These are phyloP conservation scores for Mnemiopsis leidyi DNA, from an alignment of 37 sponge, comb jelly and placozoan species.

Conservation along the genomic window DNA sequence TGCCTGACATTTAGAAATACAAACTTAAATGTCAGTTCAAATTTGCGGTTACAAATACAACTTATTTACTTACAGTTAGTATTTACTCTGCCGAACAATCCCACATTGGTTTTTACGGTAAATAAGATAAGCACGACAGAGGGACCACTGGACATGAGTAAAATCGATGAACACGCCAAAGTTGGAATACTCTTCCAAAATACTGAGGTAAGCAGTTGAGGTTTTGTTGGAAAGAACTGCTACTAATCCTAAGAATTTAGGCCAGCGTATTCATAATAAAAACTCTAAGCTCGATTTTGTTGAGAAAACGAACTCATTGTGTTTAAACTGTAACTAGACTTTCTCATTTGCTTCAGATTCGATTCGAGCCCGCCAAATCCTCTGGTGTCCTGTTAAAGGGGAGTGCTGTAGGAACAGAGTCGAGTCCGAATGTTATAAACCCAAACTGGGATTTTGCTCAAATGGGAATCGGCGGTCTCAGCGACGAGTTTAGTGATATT, in stretches of 20 bases:
- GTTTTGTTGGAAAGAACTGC: neutral
- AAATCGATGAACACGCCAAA: constrained; percentile 46
- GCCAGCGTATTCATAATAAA: neutral
- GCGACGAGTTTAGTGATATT: constrained; percentile 90
- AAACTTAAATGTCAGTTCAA: too few species aligned
- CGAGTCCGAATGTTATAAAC: constrained; percentile 75
- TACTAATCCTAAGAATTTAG: neutral
- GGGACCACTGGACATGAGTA: constrained; percentile 30
- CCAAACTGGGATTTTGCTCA: constrained; percentile 95
- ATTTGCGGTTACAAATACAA: too few species aligned
- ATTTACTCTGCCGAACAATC: constrained; percentile 10
- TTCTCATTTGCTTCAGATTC: neutral
- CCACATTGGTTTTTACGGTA: constrained; percentile 37
- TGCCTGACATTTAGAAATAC: too few species aligned
- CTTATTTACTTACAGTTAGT: constrained; percentile 39
- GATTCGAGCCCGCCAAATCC: constrained; percentile 31
- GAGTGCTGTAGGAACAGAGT: constrained; percentile 13
- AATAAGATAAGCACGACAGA: constrained; percentile 48
- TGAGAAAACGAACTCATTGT: too few species aligned
- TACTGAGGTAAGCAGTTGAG: constrained; percentile 18
- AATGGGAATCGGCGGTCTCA: constrained; percentile 98
- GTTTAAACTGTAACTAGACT: too few species aligned
- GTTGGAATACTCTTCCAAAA: constrained; percentile 34
- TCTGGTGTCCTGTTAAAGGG: constrained; percentile 46
- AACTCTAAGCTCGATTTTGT: too few species aligned